These are phyloP conservation scores for Myotis planiceps DNA, from an alignment of 2,797 vertebrate species.

Conservation along the genomic window DNA sequence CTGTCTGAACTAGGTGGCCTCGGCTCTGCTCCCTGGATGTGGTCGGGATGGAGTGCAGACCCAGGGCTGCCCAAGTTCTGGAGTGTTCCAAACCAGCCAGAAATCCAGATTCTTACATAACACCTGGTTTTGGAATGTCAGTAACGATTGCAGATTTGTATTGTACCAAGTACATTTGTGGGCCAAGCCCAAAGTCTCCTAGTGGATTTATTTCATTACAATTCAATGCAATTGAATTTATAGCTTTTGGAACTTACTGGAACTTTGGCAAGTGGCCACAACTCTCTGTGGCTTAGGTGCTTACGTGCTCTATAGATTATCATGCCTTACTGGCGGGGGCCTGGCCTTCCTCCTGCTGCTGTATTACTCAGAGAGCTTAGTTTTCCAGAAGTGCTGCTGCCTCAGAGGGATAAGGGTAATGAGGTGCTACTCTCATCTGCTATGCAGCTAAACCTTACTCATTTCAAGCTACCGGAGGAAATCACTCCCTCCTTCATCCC, in stretches of 20 bases:
- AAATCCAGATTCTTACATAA: background rate
- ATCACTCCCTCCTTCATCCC: background rate
- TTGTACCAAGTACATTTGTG: background rate
- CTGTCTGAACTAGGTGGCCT: background rate
- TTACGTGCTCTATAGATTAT: accelerated
- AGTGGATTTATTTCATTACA: background rate
- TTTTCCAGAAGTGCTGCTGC: background rate
- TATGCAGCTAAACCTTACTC: background rate
- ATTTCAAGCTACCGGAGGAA: background rate
- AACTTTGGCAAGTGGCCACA: background rate
- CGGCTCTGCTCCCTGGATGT: background rate
- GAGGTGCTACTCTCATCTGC: background rate
- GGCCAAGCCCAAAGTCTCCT: background rate
- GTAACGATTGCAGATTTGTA: background rate
- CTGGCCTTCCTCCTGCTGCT: background rate
- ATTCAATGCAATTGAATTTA: background rate
- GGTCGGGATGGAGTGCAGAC: background rate
- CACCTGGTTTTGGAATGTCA: slow-evolving; percentile 1
- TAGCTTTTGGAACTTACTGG: background rate
- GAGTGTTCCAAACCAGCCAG: background rate
- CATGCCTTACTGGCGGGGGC: accelerated
- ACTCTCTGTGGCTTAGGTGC: accelerated
- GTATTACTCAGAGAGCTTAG: background rate
- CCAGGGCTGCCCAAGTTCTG: background rate
- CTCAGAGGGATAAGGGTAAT: background rate